Conservation (phyloP, 2,888 invertebrate species). For the Andrena dorsata region DNA sequence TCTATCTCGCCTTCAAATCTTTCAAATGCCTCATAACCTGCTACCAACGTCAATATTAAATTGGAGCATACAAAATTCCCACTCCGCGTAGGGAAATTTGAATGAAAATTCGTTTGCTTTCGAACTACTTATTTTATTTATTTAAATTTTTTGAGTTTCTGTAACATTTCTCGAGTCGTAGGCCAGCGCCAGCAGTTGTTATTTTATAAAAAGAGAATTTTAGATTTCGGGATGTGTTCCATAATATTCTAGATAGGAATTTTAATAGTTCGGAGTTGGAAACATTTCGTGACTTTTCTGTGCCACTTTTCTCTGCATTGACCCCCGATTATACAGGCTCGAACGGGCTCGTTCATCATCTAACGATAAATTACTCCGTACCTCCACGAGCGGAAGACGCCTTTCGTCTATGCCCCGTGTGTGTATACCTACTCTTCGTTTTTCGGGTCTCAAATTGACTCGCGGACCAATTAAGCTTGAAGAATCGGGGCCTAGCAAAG, state of each 20-base stretch:
- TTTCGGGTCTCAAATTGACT: slow-evolving; percentile 64
- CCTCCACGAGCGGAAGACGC: slow-evolving; percentile 55
- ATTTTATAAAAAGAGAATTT: no score
- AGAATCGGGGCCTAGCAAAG: slow-evolving; percentile 60
- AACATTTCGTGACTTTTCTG: slow-evolving; percentile 1
- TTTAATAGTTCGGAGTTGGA: no score
- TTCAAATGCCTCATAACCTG: background rate
- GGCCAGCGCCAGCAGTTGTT: no score
- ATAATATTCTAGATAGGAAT: no score
- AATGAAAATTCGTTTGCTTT: no score
- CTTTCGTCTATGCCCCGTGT: slow-evolving; percentile 21
- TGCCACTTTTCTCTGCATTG: background rate
- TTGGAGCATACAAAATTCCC: background rate
- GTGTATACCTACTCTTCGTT: slow-evolving; percentile 55
- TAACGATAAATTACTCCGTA: slow-evolving; percentile 52
- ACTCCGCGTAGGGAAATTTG: no score
- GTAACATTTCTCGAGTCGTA: no score
- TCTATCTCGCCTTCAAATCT: background rate
- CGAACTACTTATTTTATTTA: no score
- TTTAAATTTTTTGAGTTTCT: no score
- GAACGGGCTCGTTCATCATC: slow-evolving; percentile 39
- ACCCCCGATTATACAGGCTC: slow-evolving; percentile 39
- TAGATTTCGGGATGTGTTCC: no score
- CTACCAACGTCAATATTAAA: background rate
- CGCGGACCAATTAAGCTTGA: slow-evolving; percentile 67